phyloP scores from a whole-genome alignment of 2,888 invertebrate species.

The Tenthredo livida region DNA sequence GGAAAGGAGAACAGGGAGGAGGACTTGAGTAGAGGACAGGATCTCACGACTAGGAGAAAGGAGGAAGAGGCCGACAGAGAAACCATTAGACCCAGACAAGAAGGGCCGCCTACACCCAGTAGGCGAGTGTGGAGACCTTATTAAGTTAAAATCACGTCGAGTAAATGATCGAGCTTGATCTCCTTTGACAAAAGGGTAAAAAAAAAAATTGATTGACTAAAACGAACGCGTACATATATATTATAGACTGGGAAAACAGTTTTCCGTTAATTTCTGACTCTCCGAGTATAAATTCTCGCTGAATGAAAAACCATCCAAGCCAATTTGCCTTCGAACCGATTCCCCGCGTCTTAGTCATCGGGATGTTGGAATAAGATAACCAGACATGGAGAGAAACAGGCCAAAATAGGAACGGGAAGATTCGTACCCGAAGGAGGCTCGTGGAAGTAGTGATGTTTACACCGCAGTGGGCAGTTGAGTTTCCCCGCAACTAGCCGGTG shows the following conservation, averaged over 20 bases:
- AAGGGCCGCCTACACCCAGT: constrained; percentile 73
- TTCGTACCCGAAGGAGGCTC: constrained; percentile 22
- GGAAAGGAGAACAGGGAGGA: constrained; percentile 76
- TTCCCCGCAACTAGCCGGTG: constrained; percentile 44
- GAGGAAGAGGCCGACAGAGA: constrained; percentile 69
- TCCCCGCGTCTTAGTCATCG: neutral
- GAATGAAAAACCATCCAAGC: neutral
- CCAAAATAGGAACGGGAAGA: constrained; percentile 15
- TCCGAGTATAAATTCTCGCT: neutral
- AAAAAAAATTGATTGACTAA: neutral
- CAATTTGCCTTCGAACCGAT: neutral
- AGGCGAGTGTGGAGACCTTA: constrained; percentile 77
- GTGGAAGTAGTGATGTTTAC: constrained; percentile 49
- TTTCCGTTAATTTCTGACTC: constrained; percentile 18
- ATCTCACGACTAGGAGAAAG: constrained; percentile 61
- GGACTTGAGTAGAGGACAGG: constrained; percentile 68
- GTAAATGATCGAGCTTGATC: constrained; percentile 15
- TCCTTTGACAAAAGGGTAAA: neutral
- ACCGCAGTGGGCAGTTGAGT: constrained; percentile 50
- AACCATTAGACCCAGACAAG: constrained; percentile 69
- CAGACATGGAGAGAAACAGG: constrained; percentile 19
- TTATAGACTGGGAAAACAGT: neutral
- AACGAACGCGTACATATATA: constrained; percentile 23
- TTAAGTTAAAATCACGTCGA: constrained; percentile 59
- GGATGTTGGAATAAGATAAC: neutral